Evolutionary conservation across 2,888 invertebrate species (phyloP).

Genomic region (Hirtodrosophila histrioides): DNA sequence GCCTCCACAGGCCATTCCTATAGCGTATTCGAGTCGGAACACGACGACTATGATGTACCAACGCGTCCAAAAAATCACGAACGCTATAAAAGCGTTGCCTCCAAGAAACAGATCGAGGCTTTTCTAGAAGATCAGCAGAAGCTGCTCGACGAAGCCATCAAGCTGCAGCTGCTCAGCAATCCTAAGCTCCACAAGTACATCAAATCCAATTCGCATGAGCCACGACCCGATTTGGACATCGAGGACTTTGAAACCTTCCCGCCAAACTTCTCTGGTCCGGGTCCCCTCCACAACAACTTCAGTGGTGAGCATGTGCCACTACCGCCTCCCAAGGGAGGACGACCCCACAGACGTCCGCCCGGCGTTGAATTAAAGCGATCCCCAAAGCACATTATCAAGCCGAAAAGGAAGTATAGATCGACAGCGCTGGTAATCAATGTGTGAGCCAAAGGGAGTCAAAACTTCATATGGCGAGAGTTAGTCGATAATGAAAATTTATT

Average conservation of each 20-base stretch:
- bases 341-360: constrained; percentile 72
- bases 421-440: constrained; percentile 79
- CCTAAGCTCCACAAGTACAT: constrained; percentile 79
- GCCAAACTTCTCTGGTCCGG: constrained; percentile 63
- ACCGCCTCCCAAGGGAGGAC: constrained; percentile 48
- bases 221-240: constrained; percentile 65
- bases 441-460: constrained; percentile 23
- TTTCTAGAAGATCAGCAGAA: constrained; percentile 81
- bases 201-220: constrained; percentile 69
- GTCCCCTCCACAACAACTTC: constrained; percentile 54
- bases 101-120: constrained; percentile 81
- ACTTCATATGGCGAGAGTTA: constrained; percentile 2
- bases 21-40: constrained; percentile 76
- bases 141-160: constrained; percentile 79
- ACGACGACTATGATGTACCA: constrained; percentile 72
- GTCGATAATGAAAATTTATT: constrained; percentile 40
- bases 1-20: constrained; percentile 65
- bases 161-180: constrained; percentile 75
- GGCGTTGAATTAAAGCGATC: constrained; percentile 61
- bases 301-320: constrained; percentile 57
- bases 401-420: constrained; percentile 78
- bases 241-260: constrained; percentile 78
- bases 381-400: constrained; percentile 60
- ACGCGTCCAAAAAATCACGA: constrained; percentile 63
- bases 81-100: constrained; percentile 78